Base-by-base conservation (phyloP, 2,888 invertebrate genomes). In the Spilarctia lutea region DNA sequence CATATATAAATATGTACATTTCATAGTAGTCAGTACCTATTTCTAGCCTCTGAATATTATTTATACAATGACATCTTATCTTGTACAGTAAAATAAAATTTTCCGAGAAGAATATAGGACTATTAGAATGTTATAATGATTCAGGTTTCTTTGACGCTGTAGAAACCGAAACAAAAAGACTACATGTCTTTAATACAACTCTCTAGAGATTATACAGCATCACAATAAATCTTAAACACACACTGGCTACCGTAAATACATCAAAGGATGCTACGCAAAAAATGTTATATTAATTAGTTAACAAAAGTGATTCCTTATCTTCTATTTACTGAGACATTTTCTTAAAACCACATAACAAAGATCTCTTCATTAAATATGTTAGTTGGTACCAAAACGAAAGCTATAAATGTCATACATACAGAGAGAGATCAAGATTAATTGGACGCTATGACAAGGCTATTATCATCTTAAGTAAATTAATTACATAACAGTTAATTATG, bases 391-490 rank as follows among this genome's bases (percentile, higher is more conserved):
- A 30, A 8, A 71, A 33, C 48, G 48, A 56, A 7, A 39, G n/a
- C 3, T 11, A 33, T 63, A 35, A 74, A 66, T 20, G 27, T 65
- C 67, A 8, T 13, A 56, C 24, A 71, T 27, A 27, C 24, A 18
- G 11, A 76, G 16, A 76, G 3, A 70, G 81, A 73, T 81, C 86
- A 79, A 81, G 69, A 80, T 75, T 75, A 74, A 80, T 73, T 85
- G 80, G 86, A 71, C 63, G 63, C 20, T n/a, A 66, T 72, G 75
- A 73, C 73, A 76, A 80, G 80, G 75, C 65, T 75, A 77, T 72
- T 76, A 76, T 74, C 76, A 77, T 75, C 60, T 76, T 63, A 81
- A 79, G 81, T 82, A 81, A 83, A 83, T 81, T 80, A 77, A 80
- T 85, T 77, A 76, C 80, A 73, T 81, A 76, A 81, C 18, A 79